phyloP scores from a whole-genome alignment of 2,113 vertebrate genomes.

The Scomber colias region DNA sequence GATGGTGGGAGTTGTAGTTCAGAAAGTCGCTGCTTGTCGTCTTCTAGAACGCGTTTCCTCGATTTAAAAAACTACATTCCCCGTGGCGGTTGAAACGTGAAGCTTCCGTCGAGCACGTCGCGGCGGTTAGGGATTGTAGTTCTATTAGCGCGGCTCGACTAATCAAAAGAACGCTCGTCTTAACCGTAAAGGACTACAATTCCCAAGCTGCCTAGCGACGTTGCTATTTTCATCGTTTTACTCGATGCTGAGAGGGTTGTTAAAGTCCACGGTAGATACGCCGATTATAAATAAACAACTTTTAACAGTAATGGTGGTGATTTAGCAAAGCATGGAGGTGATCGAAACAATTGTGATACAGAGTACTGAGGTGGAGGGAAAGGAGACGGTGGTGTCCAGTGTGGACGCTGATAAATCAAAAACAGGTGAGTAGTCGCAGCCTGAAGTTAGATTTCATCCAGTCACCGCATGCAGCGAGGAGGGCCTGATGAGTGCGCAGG shows the following conservation, averaged over 20 bases:
- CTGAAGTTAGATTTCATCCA: constrained; percentile 17
- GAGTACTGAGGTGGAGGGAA: constrained; percentile 71
- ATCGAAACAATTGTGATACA: constrained; percentile 79
- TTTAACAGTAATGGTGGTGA: not conserved
- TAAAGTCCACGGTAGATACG: constrained; percentile 78
- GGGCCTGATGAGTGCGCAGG: constrained; percentile 54
- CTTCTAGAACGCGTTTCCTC: accelerated
- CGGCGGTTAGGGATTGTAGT: constrained; percentile 72
- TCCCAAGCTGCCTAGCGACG: constrained; percentile 44
- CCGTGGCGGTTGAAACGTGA: not conserved
- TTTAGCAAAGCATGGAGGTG: constrained; percentile 69
- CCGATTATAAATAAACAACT: constrained; percentile 15
- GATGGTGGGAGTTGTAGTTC: constrained; percentile 80
- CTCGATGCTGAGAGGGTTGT: constrained; percentile 74
- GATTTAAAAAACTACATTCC: constrained; percentile 63
- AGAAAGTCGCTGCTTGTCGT: accelerated
- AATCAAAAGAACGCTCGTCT: accelerated
- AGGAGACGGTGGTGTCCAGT: constrained; percentile 62
- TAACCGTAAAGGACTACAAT: constrained; percentile 55
- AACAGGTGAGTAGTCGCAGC: constrained; percentile 73
- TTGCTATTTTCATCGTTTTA: constrained; percentile 79
- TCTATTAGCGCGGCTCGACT: accelerated
- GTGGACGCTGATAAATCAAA: constrained; percentile 75
- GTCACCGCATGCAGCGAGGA: constrained; percentile 60
- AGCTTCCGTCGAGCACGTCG: accelerated